phyloP scores from a whole-genome alignment of 1,140 invertebrate genomes.

The Zaprionus taronus region DNA sequence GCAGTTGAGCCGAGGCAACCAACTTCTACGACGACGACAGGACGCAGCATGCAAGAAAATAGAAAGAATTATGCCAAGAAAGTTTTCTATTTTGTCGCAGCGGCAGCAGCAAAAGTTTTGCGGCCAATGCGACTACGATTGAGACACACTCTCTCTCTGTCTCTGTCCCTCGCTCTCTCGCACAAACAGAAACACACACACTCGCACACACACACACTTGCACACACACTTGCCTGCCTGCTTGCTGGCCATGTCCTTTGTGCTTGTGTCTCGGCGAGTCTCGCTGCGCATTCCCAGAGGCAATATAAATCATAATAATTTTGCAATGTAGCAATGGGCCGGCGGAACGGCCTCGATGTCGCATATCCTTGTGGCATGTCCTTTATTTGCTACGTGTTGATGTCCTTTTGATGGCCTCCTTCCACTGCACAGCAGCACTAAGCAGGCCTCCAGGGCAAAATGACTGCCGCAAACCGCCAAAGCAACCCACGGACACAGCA shows the following conservation, averaged over 20 bases:
- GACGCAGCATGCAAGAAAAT: constrained; percentile 60
- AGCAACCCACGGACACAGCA: constrained; percentile 37
- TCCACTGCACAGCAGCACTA: constrained; percentile 35
- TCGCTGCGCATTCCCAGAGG: constrained; percentile 77
- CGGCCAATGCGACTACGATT: constrained; percentile 72
- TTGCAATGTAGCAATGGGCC: constrained; percentile 80
- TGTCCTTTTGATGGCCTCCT: constrained; percentile 79
- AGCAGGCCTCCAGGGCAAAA: constrained; percentile 62
- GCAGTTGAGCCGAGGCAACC: constrained; percentile 54
- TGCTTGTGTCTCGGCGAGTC: constrained; percentile 58
- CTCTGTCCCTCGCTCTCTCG: neutral
- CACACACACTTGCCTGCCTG: constrained; percentile 18
- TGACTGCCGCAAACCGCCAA: constrained; percentile 68
- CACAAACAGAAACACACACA: constrained; percentile 8
- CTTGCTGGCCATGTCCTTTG: constrained; percentile 71
- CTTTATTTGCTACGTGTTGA: constrained; percentile 83
- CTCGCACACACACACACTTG: neutral
- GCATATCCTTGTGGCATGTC: constrained; percentile 82
- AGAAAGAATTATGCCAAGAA: constrained; percentile 83
- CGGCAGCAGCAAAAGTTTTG: constrained; percentile 75
- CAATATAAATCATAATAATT: constrained; percentile 83
- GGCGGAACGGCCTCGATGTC: constrained; percentile 55
- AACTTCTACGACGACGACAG: constrained; percentile 59
- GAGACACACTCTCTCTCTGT: constrained; percentile 27
- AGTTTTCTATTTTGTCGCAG: constrained; percentile 82